Conservation (phyloP, 2,888 invertebrate species). For the Dione vanillae region DNA sequence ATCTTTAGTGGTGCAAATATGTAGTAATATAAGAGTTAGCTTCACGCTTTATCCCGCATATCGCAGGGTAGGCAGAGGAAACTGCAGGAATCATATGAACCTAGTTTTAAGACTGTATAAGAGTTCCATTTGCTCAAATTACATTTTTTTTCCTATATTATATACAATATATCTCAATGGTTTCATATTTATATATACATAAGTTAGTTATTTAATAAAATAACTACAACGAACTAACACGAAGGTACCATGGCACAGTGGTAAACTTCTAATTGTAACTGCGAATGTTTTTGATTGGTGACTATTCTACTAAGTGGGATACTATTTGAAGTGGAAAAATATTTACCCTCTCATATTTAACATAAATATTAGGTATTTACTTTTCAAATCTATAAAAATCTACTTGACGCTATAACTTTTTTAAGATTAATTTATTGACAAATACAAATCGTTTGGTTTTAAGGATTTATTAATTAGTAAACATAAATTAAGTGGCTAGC, state of each 20-base stretch:
- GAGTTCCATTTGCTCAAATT: not conserved
- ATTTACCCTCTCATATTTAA: not conserved
- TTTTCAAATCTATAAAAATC: not conserved
- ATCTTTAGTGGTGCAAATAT: not conserved
- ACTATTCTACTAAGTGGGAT: not conserved
- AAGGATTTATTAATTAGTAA: conserved; percentile 34
- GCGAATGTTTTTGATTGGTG: too few relatives aligned
- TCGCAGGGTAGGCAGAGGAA: too few relatives aligned
- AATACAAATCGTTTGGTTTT: conserved; percentile 21
- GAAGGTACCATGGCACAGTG: too few relatives aligned
- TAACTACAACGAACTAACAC: too few relatives aligned
- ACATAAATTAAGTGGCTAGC: conserved; percentile 38
- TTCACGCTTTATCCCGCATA: too few relatives aligned
- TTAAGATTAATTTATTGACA: conserved; percentile 18
- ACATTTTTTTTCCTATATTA: not conserved
- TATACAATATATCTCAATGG: too few relatives aligned
- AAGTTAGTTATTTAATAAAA: too few relatives aligned
- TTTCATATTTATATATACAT: too few relatives aligned
- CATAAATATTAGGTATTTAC: conserved; percentile 6
- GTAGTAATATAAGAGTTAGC: too few relatives aligned
- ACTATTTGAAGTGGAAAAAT: not conserved
- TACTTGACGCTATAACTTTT: not conserved
- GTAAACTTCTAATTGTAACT: too few relatives aligned
- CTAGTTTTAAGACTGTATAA: too few relatives aligned
- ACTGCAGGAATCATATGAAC: too few relatives aligned